phyloP scores from a whole-genome alignment of 2,888 invertebrate species.

The Listrodromus nycthemerus region DNA sequence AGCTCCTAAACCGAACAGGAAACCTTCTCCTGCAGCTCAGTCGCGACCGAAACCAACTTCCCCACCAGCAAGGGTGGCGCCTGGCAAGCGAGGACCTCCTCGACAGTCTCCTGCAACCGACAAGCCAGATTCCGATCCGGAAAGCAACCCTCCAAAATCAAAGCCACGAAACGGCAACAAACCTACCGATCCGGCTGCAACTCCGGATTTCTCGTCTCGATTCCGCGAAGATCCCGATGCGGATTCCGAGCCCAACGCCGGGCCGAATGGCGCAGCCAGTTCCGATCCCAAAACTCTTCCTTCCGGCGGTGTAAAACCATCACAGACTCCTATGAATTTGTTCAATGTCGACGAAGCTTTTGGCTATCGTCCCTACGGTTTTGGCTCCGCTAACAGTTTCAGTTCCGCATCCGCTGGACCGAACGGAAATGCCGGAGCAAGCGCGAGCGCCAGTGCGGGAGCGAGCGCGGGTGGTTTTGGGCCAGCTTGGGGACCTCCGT shows the following conservation, averaged over 20 bases:
- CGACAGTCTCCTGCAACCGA: conserved; percentile 6
- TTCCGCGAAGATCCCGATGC: conserved; percentile 58
- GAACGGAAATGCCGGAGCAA: conserved; percentile 38
- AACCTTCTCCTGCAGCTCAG: conserved; percentile 19
- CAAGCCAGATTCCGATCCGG: conserved; percentile 20
- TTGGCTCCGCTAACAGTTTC: conserved; percentile 62
- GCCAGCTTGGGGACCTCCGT: conserved; percentile 50
- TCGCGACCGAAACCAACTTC: conserved; percentile 36
- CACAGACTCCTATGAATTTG: not conserved
- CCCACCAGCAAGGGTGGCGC: conserved; percentile 15
- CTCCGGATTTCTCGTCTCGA: conserved; percentile 38
- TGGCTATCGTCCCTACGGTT: conserved; percentile 47
- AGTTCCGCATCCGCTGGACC: conserved; percentile 54
- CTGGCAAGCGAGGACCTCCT: conserved; percentile 33
- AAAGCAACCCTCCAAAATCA: conserved; percentile 8
- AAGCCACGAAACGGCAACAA: conserved; percentile 30
- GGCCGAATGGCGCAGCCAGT: conserved; percentile 55
- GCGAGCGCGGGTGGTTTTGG: conserved; percentile 31
- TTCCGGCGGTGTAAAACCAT: not conserved
- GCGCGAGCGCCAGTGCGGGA: conserved; percentile 31
- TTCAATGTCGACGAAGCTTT: conserved; percentile 47
- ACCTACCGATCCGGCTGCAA: conserved; percentile 21
- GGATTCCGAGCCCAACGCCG: conserved; percentile 45
- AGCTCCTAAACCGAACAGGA: conserved; percentile 41
- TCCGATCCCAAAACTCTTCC: conserved; percentile 12